Evolutionary conservation across 1,140 invertebrate genomes (phyloP), one percentile per base, ranked within the genome.

Genomic region (Schlechtendalia chinensis): DNA sequence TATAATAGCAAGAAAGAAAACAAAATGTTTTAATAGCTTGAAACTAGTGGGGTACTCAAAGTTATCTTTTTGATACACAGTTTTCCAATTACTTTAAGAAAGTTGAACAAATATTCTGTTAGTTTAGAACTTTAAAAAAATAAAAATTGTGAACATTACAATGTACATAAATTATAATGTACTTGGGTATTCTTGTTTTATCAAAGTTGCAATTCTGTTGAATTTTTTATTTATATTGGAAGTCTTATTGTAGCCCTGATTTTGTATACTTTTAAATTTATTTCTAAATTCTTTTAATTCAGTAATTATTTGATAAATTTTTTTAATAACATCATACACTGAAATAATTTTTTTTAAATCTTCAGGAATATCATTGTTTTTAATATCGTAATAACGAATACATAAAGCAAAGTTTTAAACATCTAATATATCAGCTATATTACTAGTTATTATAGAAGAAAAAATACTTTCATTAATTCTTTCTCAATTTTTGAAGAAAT

Each of bases 211-310:
- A 17, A 83, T 82, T 24, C 84, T 84, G 45, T 67, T 45, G 12
- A 67, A 67, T 67, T 22, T 80, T 54, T 83, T 84, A 61, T 82
- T 67, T 82, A 85, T 85, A 77, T 81, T 83, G 74, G 83, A 81
- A 50, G 85, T 84, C 12, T 84, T 83, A 82, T 85, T 83, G 59
- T 84, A 85, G n/a, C 83, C 84, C 83, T 85, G 84, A 61, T 82
- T 83, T 4, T 11, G 17, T 59, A 77, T 27, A 58, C 59, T 59
- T 22, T 58, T 59, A 17, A 58, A 4, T 1, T 61, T 16, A 8
- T 59, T 22, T 22, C 47, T 61, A 22, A 61, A 59, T 12, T 45
- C 39, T 77, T 77, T 61, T 61, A 77, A 77, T 5, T 59, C 54
- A 22, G 19, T 59, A 61, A 77, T 54, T 11, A 22, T 58, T 61